These are phyloP conservation scores for Odobenus rosmarus DNA, from an alignment of 2,113 vertebrate genomes.

Conservation along the genomic window DNA sequence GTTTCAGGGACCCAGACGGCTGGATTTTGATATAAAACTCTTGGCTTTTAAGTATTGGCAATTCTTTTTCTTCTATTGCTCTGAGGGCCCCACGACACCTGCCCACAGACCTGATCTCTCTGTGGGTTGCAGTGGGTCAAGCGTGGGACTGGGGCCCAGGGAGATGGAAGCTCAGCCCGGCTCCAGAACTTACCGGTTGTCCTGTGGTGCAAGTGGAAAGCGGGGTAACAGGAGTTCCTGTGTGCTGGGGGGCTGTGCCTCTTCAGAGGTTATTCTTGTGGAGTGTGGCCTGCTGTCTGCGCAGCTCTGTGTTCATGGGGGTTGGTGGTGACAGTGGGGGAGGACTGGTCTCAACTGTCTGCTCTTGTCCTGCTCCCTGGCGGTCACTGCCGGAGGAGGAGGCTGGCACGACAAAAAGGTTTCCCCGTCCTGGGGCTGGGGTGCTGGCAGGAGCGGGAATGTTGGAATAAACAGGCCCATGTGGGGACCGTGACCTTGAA, in stretches of 20 bases:
- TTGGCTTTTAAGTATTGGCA: neutral
- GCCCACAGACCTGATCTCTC: neutral
- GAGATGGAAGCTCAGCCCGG: neutral
- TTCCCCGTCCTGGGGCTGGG: neutral
- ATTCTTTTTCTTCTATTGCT: neutral
- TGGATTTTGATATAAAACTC: neutral
- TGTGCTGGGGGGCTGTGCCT: neutral
- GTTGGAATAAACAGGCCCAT: neutral
- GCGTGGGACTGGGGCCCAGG: neutral
- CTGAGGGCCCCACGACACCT: neutral
- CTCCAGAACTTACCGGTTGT: neutral
- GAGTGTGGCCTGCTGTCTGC: neutral
- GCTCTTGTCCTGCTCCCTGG: neutral
- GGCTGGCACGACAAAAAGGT: too few relatives aligned
- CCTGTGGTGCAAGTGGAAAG: rapidly evolving
- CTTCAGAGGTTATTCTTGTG: rapidly evolving
- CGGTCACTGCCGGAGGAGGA: neutral
- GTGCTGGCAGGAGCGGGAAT: neutral
- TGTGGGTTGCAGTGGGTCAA: rapidly evolving
- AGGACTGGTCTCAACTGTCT: rapidly evolving
- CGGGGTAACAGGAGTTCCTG: rapidly evolving
- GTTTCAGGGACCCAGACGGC: rapidly evolving
- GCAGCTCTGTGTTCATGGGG: neutral
- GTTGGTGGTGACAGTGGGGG: too few relatives aligned
- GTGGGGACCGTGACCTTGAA: neutral